Evolutionary conservation across 2,113 vertebrate species (phyloP).

Genomic region (Marmota monax): DNA sequence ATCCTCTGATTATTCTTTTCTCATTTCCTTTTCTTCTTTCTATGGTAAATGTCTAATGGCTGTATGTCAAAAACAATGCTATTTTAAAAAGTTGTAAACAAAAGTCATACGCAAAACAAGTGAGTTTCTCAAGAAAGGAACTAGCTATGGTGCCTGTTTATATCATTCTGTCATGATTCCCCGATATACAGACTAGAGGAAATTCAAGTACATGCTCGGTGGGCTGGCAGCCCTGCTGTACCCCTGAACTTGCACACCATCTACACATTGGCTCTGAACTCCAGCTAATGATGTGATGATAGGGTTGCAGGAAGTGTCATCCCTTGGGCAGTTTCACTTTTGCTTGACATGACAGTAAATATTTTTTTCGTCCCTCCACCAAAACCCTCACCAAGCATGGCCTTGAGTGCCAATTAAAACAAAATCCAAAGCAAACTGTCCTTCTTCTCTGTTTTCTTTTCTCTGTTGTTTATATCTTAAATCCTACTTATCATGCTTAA

Average conservation of each 20-base stretch:
- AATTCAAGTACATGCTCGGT: background rate
- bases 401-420: background rate
- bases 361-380: background rate
- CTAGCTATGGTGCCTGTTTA: rapidly evolving
- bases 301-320: background rate
- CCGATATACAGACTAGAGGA: rapidly evolving
- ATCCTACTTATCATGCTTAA: background rate
- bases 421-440: background rate
- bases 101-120: background rate
- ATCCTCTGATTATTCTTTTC: background rate
- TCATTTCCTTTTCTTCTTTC: background rate
- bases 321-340: background rate
- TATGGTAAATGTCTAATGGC: background rate
- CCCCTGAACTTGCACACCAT: rapidly evolving
- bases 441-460: background rate
- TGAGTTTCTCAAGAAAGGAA: background rate
- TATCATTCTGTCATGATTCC: background rate
- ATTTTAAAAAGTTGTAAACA: background rate
- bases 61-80: background rate
- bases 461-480: background rate
- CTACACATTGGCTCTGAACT: background rate
- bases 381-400: background rate
- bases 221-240: background rate
- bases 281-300: too few species aligned
- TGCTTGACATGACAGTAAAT: background rate